phyloP scores from a whole-genome alignment of 2,888 invertebrate species.

The Hydrotaea cyrtoneurina region DNA sequence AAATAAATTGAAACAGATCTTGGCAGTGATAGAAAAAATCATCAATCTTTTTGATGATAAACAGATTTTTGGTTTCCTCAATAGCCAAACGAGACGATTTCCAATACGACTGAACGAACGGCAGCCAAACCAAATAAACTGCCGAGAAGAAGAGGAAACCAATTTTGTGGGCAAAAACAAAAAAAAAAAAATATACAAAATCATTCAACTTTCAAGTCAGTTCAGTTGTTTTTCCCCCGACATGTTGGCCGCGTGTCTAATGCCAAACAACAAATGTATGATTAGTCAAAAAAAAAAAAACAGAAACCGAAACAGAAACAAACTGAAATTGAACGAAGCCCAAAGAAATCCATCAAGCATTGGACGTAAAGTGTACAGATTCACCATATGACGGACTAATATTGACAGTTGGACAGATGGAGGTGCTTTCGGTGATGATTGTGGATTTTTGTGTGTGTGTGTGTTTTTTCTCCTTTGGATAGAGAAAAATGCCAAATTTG shows the following conservation, averaged over 20 bases:
- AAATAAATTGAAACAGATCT: conserved; percentile 1
- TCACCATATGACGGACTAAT: conserved; percentile 11
- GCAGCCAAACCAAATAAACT: not conserved
- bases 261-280: conserved; percentile 26
- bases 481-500: not conserved
- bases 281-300: conserved; percentile 11
- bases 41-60: conserved; percentile 58
- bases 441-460: not conserved
- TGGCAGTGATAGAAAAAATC: conserved; percentile 17
- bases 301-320: not conserved
- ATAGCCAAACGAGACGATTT: not conserved
- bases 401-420: conserved; percentile 2
- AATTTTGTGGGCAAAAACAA: too few relatives aligned
- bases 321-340: not conserved
- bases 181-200: conserved; percentile 30
- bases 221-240: not conserved
- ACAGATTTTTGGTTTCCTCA: conserved; percentile 42
- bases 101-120: not conserved
- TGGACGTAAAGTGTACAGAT: conserved; percentile 8
- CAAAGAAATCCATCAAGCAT: not conserved
- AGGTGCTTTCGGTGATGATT: not conserved
- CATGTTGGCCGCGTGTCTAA: conserved; percentile 44
- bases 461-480: not conserved
- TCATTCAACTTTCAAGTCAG: conserved; percentile 34
- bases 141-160: too few relatives aligned